Conservation (phyloP, 2,888 invertebrate genomes). For the Eristalis arbustorum region DNA sequence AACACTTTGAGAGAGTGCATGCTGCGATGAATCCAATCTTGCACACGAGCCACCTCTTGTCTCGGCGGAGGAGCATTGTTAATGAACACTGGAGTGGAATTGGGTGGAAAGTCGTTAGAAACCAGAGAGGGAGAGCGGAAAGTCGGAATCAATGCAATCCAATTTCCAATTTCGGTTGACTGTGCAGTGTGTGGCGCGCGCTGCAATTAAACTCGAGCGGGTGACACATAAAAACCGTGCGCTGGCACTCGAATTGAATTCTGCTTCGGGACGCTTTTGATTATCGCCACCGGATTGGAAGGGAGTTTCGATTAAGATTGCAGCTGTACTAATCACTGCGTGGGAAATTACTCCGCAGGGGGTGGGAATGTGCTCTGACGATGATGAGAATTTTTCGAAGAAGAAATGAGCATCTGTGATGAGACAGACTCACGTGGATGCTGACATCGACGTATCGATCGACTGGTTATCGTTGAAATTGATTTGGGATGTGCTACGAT, state of each 20-base stretch:
- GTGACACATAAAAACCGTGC: neutral
- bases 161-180: conserved; percentile 32
- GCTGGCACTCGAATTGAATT: neutral
- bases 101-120: neutral
- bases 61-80: conserved; percentile 8
- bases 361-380: neutral
- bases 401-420: neutral
- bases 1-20: neutral
- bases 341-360: neutral
- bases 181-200: conserved; percentile 5
- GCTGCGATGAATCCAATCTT: conserved; percentile 31
- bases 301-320: neutral
- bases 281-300: neutral
- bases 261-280: neutral
- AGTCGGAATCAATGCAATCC: conserved; percentile 23
- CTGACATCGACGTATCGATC: neutral
- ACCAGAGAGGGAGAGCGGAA: neutral
- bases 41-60: neutral
- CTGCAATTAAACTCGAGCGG: conserved; percentile 16
- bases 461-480: neutral
- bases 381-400: neutral
- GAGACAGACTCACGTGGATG: neutral
- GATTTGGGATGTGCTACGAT: neutral
- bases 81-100: conserved; percentile 16
- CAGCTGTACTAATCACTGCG: neutral